A percentile compares a stretch with the other conserved stretches of the same genome.
These are phyloP conservation scores for Hippolais icterina DNA, from an alignment of 2,113 vertebrate genomes.

Conservation along the genomic window DNA sequence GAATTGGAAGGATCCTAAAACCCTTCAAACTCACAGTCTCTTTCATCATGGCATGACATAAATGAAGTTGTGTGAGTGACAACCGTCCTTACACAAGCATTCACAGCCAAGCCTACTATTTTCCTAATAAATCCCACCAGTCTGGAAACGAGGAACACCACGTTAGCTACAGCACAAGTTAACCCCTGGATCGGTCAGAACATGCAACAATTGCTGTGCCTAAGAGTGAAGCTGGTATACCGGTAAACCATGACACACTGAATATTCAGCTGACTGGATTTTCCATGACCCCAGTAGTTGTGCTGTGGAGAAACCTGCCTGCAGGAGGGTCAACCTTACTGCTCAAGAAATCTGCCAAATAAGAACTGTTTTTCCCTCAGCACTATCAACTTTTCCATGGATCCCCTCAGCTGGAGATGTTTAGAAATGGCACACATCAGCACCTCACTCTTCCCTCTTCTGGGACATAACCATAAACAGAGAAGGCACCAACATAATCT, in stretches of 20 bases:
- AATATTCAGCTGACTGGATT: neutral
- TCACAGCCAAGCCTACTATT: neutral
- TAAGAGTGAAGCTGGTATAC: neutral
- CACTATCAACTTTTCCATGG: neutral
- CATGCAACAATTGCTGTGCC: neutral
- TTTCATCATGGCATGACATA: neutral
- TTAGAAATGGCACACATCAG: neutral
- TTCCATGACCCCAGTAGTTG: neutral
- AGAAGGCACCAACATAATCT: neutral
- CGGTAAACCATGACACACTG: neutral
- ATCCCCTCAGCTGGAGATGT: neutral
- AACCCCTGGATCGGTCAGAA: neutral
- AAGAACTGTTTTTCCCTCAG: neutral
- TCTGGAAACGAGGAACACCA: neutral
- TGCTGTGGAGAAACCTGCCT: neutral
- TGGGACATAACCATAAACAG: neutral
- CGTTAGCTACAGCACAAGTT: neutral
- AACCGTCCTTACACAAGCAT: neutral
- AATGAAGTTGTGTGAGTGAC: neutral
- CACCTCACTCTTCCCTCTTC: neutral
- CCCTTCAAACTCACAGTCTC: neutral
- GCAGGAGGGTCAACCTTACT: neutral
- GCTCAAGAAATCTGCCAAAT: fast-evolving
- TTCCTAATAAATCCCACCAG: neutral
- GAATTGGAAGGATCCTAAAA: neutral